Evolutionary conservation across 2,888 invertebrate genomes (phyloP), one percentile per base, ranked within the genome.

Genomic region (Harpalus rufipes): DNA sequence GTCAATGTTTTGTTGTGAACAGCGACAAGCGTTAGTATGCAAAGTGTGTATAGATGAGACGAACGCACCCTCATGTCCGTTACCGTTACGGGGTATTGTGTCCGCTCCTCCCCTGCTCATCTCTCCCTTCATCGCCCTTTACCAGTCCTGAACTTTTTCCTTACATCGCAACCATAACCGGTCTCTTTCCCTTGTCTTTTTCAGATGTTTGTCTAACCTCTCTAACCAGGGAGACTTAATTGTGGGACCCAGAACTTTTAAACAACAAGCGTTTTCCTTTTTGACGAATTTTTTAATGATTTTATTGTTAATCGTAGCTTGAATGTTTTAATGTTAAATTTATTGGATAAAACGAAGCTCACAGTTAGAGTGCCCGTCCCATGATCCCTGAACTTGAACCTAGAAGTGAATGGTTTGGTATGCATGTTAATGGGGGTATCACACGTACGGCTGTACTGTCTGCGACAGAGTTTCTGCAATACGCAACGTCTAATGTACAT

Each of bases 161-260:
- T 68, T 39, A n/a, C 25, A 39, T 39, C 68, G 12, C 44, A 41
- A n/a, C 72, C 72, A 18, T 74, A 74, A 74, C 72, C 72, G 72
- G 72, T 74, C 72, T 65, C 72, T 74, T 21, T 74, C 72, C 72
- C 72, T 74, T 74, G 44, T 74, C 18, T 74, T 74, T 63, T 74
- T 74, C 72, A 74, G 72, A 74, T 74, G 72, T 74, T 74, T 74
- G 72, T 74, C 72, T 74, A 74, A 74, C 72, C 72, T 74, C 72
- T 14, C 72, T 14, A 44, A 12, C 8, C 14, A 44, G 72, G 72
- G 72, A 74, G 44, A 44, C 44, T 16, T 74, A 74, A 41, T 74
- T 56, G 82, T 72, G 68, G 59, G 56, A 74, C 56, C 68, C 74
- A 72, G 25, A 56, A 72, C 16, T 12, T 51, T 51, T 51, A 32